Evolutionary conservation across 2,888 invertebrate species (phyloP).

Genomic region (Graphium colonna): DNA sequence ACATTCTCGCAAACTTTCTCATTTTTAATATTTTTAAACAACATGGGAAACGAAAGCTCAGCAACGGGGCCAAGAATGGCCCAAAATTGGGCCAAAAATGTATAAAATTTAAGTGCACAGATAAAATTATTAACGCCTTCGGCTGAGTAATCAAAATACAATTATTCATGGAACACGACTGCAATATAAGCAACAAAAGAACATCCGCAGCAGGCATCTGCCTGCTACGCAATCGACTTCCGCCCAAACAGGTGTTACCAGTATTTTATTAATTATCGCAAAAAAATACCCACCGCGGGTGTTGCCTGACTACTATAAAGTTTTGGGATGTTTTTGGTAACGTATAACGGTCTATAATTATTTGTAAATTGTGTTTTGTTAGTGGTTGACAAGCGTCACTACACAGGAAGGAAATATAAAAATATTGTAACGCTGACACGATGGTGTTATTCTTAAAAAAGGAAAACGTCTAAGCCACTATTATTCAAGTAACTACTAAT

Average conservation of each 20-base stretch:
- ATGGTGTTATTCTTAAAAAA: not conserved
- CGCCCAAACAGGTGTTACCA: constrained; percentile 22
- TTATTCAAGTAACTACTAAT: no score
- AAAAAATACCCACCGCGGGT: constrained; percentile 5
- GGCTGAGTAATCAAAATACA: constrained; percentile 10
- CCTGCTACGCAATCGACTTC: constrained; percentile 11
- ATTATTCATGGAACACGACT: constrained; percentile 3
- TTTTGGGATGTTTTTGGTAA: not conserved
- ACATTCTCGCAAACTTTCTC: no score
- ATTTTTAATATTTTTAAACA: no score
- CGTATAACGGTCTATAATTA: not conserved
- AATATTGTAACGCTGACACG: no score
- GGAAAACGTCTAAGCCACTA: no score
- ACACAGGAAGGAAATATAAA: constrained; percentile 7
- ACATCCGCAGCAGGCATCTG: constrained; percentile 18
- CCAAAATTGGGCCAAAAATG: not conserved
- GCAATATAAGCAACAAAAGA: constrained; percentile 11
- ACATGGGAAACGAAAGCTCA: no score
- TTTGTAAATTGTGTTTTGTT: no score
- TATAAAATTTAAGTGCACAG: not conserved
- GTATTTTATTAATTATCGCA: constrained; percentile 11
- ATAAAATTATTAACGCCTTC: not conserved
- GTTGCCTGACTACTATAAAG: not conserved
- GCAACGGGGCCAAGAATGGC: not conserved
- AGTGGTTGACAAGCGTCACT: no score